phyloP scores from a whole-genome alignment of 2,888 invertebrate species.

The Idaea straminata region DNA sequence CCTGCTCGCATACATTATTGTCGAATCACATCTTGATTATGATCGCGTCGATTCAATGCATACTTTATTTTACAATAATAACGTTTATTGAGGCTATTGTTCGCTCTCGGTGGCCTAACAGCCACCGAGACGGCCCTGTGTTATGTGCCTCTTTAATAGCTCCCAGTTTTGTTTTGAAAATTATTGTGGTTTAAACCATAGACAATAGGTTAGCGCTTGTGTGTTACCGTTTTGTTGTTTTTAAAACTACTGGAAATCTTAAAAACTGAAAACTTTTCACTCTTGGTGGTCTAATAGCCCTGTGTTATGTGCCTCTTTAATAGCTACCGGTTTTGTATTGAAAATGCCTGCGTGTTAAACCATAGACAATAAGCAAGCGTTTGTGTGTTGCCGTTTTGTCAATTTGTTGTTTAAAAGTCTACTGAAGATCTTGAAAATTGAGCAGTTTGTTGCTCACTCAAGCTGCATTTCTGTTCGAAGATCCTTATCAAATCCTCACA shows the following conservation, averaged over 20 bases:
- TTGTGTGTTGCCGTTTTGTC: too few relatives aligned
- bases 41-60: constrained; percentile 47
- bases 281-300: constrained; percentile 30
- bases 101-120: constrained; percentile 32
- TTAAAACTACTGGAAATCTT: too few relatives aligned
- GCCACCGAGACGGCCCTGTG: constrained; percentile 16
- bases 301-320: constrained; percentile 5
- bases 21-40: constrained; percentile 52
- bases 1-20: constrained; percentile 40
- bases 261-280: constrained; percentile 23
- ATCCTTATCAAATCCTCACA: too few relatives aligned
- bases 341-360: not conserved
- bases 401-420: too few relatives aligned
- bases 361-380: too few relatives aligned
- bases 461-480: too few relatives aligned
- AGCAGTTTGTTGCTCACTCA: too few relatives aligned
- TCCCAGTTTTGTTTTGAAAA: constrained; percentile 8
- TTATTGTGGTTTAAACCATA: not conserved
- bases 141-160: constrained; percentile 7
- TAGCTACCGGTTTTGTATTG: constrained; percentile 8
- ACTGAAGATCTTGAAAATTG: too few relatives aligned
- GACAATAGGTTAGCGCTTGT: too few relatives aligned
- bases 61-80: constrained; percentile 38
- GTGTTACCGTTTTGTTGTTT: too few relatives aligned
- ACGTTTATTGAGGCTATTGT: constrained; percentile 31